Evolutionary conservation across 1,140 invertebrate genomes (phyloP).

Genomic region (Drosophila seguyi): DNA sequence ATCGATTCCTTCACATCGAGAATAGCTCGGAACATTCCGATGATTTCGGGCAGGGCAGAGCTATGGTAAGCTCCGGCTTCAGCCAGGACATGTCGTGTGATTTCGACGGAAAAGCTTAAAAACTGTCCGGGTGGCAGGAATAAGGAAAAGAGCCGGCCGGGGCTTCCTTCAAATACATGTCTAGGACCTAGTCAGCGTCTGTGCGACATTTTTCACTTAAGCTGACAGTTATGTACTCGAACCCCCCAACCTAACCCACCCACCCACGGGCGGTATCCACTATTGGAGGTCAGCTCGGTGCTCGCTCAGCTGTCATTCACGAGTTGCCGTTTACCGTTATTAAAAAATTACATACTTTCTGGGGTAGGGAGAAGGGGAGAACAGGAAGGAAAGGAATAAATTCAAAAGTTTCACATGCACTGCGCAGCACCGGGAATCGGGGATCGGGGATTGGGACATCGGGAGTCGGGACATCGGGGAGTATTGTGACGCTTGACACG

Average conservation of each 20-base stretch:
- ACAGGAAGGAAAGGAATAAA: constrained; percentile 58
- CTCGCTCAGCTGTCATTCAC: constrained; percentile 69
- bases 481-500: constrained; percentile 78
- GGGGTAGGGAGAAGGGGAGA: not conserved
- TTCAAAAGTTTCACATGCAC: constrained; percentile 75
- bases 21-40: constrained; percentile 9
- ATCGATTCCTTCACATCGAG: not conserved
- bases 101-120: constrained; percentile 63
- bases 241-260: constrained; percentile 6
- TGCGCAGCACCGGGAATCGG: not conserved
- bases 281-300: constrained; percentile 35
- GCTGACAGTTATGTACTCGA: constrained; percentile 73
- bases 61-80: constrained; percentile 41
- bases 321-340: constrained; percentile 76
- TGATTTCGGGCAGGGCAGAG: not conserved
- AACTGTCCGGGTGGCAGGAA: constrained; percentile 32
- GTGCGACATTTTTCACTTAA: constrained; percentile 82
- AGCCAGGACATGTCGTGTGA: constrained; percentile 58
- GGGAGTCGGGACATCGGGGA: constrained; percentile 43
- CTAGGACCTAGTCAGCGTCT: constrained; percentile 45
- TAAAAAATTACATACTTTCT: constrained; percentile 78
- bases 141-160: constrained; percentile 15
- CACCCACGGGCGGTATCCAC: not conserved
- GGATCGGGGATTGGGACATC: not conserved
- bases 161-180: constrained; percentile 37